Base-by-base conservation (phyloP, 2,797 vertebrate genomes). In the Characodon lateralis region DNA sequence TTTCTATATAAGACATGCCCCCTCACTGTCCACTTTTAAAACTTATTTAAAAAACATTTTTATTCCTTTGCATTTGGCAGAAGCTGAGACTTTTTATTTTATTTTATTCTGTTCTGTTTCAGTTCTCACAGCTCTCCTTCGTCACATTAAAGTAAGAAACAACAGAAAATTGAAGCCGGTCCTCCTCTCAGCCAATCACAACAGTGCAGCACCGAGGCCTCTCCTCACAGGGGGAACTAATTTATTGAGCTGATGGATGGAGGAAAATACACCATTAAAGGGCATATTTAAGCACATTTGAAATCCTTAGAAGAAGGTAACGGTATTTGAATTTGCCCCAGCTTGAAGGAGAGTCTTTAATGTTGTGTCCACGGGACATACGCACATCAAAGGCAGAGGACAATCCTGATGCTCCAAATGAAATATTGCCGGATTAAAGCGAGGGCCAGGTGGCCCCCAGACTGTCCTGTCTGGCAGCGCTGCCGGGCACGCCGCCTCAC, bases 301-400 rank as follows among this genome's bases (percentile, higher is more conserved):
- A 87, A 83, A 89, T 84, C 89, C 89, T 89, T 83, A 92, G 85
- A 93, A 87, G 91, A 93, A 94, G 91, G 91, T 93, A 92, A 92
- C 86, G 89, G 81, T 90, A 83, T 88, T 87, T 93, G 91, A 88
- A 90, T 90, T 91, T 90, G 87, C 78, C 91, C 79, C 84, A 94
- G 96, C 96, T 95, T 96, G 85, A 87, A 91, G 89, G 82, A 88
- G 86, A 89, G 72, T 82, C 90, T 93, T 95, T 93, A 91, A 94
- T 92, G 91, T 92, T 84, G 88, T 91, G 88, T 93, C 92, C 91
- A 92, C 89, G 79, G 93, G 92, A 92, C 91, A 92, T 91, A 92
- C 74, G 82, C 83, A 93, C 92, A 93, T 95, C 93, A 94, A 95
- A 95, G 92, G 88, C 83, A 85, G 85, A 89, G 89, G 85, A 90